Conservation (phyloP, 2,888 invertebrate species). For the Sturmia bella region DNA sequence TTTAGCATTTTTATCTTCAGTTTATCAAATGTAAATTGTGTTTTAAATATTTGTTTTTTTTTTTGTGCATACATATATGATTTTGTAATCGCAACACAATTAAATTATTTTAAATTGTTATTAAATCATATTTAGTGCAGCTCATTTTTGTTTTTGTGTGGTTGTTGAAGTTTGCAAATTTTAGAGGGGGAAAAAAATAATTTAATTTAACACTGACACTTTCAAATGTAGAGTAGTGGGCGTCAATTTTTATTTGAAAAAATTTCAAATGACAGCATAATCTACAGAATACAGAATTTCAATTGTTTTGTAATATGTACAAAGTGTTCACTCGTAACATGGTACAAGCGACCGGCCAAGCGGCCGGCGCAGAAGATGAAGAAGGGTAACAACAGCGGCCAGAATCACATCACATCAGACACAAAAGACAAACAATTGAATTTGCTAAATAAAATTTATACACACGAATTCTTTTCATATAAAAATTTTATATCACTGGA, state of each 20-base stretch:
- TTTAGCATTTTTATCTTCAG: slow-evolving; percentile 47
- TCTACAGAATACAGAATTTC: slow-evolving; percentile 49
- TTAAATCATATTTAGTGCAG: slow-evolving; percentile 61
- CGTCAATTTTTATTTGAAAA: slow-evolving; percentile 52
- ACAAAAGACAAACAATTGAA: slow-evolving; percentile 31
- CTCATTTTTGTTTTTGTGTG: slow-evolving; percentile 15
- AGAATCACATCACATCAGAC: slow-evolving; percentile 32
- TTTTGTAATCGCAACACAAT: slow-evolving; percentile 54
- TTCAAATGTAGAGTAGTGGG: slow-evolving; percentile 58
- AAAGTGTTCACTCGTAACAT: slow-evolving; percentile 27
- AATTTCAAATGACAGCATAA: slow-evolving; percentile 38
- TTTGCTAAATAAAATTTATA: slow-evolving; percentile 11
- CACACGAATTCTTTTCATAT: slow-evolving; percentile 11
- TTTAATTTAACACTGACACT: slow-evolving; percentile 56
- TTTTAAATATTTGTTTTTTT: slow-evolving; percentile 22
- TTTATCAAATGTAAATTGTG: slow-evolving; percentile 47
- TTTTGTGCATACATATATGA: slow-evolving; percentile 3
- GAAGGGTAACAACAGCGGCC: slow-evolving; percentile 19
- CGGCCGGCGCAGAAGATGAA: slow-evolving; percentile 11
- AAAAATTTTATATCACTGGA: slow-evolving; percentile 58
- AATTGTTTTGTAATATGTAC: slow-evolving; percentile 58
- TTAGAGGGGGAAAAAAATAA: slow-evolving; percentile 9
- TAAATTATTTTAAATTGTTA: slow-evolving; percentile 56
- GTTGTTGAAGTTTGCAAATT: slow-evolving; percentile 35
- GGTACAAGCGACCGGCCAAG: slow-evolving; percentile 23